A percentile compares a stretch with the other conserved stretches of the same genome.
Evolutionary conservation across 2,113 vertebrate species (phyloP).

Genomic region (Acrocephalus kingi): DNA sequence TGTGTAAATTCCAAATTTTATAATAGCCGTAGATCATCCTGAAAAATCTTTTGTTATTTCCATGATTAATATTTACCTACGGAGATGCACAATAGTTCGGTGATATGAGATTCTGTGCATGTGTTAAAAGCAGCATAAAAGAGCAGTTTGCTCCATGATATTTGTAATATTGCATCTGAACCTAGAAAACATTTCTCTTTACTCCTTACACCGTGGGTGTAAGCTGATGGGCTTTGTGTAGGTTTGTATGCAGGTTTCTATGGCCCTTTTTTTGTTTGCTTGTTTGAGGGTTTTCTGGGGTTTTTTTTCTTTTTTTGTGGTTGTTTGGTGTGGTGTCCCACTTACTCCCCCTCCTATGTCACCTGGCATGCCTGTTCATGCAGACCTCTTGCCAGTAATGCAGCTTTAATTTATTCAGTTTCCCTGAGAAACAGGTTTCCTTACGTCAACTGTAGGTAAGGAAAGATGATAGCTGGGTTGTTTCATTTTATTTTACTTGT

Average conservation of each 20-base stretch:
- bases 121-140: not conserved
- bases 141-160: not conserved
- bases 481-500: not conserved
- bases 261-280: not conserved
- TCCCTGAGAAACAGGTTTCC: slow-evolving; percentile 31
- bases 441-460: not conserved
- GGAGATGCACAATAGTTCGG: not conserved
- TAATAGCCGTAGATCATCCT: not conserved
- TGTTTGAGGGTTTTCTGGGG: not conserved
- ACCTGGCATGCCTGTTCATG: not conserved
- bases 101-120: not conserved
- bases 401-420: slow-evolving; percentile 5
- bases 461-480: not conserved
- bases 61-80: not conserved
- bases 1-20: not conserved
- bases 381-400: not conserved
- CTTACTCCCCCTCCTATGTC: not conserved
- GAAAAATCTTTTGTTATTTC: not conserved
- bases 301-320: not conserved
- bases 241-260: not conserved
- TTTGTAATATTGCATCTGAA: not conserved
- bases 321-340: not conserved
- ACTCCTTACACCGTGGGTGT: not conserved
- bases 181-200: not conserved
- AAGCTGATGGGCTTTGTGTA: not conserved